A percentile compares a stretch with the other conserved stretches of the same genome.
phyloP scores from a whole-genome alignment of 2,797 vertebrate genomes.

The Coregonus ussuriensis region DNA sequence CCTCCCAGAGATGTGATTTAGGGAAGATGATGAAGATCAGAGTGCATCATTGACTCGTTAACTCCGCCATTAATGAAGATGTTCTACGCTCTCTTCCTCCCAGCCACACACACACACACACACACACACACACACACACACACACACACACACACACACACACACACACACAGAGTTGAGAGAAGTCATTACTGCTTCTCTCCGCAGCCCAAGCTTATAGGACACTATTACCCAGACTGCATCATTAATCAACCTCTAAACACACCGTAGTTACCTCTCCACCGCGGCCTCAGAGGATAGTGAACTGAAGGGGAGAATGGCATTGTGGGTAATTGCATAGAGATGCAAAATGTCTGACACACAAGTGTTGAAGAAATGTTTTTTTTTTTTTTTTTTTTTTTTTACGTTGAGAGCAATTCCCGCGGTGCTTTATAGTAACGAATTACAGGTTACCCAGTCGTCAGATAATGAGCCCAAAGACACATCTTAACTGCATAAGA shows the following conservation, averaged over 20 bases:
- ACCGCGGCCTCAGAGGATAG: background rate
- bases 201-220: conserved; percentile 25
- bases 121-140: too few species aligned
- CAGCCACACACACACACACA: background rate
- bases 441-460: background rate
- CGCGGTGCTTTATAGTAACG: too few species aligned
- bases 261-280: conserved; percentile 15
- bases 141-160: too few species aligned
- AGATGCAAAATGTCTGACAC: background rate
- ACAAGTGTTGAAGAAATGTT: background rate
- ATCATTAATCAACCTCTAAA: conserved; percentile 53
- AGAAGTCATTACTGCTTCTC: conserved; percentile 57
- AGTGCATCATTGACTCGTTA: conserved; percentile 62
- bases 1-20: conserved; percentile 55
- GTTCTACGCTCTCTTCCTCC: conserved; percentile 25
- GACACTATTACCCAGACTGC: conserved; percentile 19
- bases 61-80: conserved; percentile 56
- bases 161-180: conserved; percentile 13
- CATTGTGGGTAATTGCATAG: conserved; percentile 28
- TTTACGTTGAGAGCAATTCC: too few species aligned
- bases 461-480: background rate
- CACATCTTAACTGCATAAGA: background rate
- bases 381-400: too few species aligned
- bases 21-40: conserved; percentile 45
- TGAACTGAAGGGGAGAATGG: conserved; percentile 7